Conservation (phyloP, 1,140 invertebrate species). For the Chrysomallon squamiferum region DNA sequence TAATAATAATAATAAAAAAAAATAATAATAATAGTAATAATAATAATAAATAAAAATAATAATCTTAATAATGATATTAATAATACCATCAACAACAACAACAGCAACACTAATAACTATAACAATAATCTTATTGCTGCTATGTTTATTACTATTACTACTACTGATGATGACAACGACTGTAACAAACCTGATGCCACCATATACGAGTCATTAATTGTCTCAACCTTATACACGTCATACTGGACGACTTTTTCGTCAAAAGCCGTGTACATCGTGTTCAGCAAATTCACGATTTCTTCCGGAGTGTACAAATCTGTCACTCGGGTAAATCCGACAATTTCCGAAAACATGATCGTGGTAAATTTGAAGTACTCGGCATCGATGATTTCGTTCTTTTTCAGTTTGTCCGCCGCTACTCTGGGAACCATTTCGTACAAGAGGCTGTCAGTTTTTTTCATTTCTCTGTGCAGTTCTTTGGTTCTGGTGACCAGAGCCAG, state of each 20-base stretch:
- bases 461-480: constrained; percentile 50
- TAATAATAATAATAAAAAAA: too few species aligned
- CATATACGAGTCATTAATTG: constrained; percentile 47
- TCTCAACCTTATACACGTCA: constrained; percentile 49
- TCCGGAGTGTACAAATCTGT: constrained; percentile 28
- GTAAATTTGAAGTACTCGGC: constrained; percentile 44
- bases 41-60: too few species aligned
- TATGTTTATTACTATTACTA: too few species aligned
- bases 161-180: too few species aligned
- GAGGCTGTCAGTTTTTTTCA: constrained; percentile 50
- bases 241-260: constrained; percentile 36
- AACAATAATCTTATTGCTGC: too few species aligned
- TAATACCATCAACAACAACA: too few species aligned
- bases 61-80: too few species aligned
- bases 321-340: constrained; percentile 38
- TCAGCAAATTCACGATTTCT: constrained; percentile 29
- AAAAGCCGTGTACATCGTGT: constrained; percentile 28
- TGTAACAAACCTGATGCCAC: constrained; percentile 47
- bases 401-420: constrained; percentile 24
- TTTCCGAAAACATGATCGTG: constrained; percentile 61
- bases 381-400: constrained; percentile 15
- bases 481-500: constrained; percentile 54
- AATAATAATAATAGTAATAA: too few species aligned
- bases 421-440: constrained; percentile 65
- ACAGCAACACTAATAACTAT: too few species aligned